Evolutionary conservation across 2,797 vertebrate genomes (phyloP), one percentile per base, ranked within the genome.

Genomic region (Hypotaenidia okinawae): DNA sequence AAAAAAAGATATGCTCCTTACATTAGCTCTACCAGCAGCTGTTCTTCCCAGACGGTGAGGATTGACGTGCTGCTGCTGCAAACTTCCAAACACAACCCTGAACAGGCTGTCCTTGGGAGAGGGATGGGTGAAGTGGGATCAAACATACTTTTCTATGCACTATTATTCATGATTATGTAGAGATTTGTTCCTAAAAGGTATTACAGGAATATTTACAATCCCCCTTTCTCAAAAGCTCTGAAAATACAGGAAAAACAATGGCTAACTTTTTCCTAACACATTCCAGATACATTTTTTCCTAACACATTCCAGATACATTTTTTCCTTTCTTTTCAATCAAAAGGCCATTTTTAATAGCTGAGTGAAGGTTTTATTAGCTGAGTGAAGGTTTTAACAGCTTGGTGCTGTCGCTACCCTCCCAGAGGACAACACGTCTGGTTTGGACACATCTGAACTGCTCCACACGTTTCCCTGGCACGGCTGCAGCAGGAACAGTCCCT

Each of bases 71-170:
- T 11, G 52, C 84, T 32, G 49, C 11, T 4, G 72, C 30, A 41
- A 51, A 13, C 55, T 11, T 35, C 45, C 25, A 11, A 39, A 8
- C 47, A 39, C 85, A 57, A 1, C n/a, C 2, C 16, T 4, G 13
- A 54, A 1, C 43, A 62, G 6, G 3, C 30, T 2, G 1, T 17
- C 32, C 70, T 10, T 8, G 41, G 2, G 27, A 28, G 33, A 4
- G 57, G 70, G 74, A 6, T 3, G 28, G 69, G 37, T 16, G 35
- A 58, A 45, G 37, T 4, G 25, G 83, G 33, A 74, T 28, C 68
- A 67, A n/a, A n/a, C 2, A 1, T 1, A 11, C 25, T 64, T 28
- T 16, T 37, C 75, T 33, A 24, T 18, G 41, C n/a, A 59, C 17
- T 19, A 45, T 45, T 16, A 16, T 17, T 11, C 52, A 13, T 4